These are phyloP conservation scores for Julus scandinavius DNA, from an alignment of 2,888 invertebrate genomes.

Conservation along the genomic window DNA sequence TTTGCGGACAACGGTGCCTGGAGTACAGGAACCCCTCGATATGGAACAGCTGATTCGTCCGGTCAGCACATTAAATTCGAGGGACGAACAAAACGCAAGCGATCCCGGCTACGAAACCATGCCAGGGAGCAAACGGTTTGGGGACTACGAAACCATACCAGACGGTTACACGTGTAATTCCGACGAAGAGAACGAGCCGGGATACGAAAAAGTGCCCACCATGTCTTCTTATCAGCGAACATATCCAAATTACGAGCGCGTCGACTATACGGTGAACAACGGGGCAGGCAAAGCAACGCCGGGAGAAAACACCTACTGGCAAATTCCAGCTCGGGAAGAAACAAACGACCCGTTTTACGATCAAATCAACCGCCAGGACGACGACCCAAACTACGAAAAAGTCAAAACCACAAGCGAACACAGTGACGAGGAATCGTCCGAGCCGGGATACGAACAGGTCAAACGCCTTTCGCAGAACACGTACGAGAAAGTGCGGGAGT, in stretches of 20 bases:
- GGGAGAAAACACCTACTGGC: slow-evolving; percentile 16
- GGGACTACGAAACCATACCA: slow-evolving; percentile 41
- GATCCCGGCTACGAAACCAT: slow-evolving; percentile 44
- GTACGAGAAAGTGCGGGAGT: background rate
- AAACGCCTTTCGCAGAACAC: background rate
- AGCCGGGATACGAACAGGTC: slow-evolving; percentile 34
- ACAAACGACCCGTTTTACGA: slow-evolving; percentile 38
- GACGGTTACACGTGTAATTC: background rate
- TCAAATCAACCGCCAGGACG: background rate
- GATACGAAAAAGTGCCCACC: slow-evolving; percentile 29
- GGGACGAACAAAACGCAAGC: background rate
- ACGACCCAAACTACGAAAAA: slow-evolving; percentile 48
- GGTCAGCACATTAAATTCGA: background rate
- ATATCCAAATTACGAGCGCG: slow-evolving; percentile 44
- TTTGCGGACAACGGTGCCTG: background rate
- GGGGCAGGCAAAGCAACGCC: background rate
- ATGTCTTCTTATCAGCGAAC: background rate
- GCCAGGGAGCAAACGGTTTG: background rate
- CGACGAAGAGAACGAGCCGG: background rate
- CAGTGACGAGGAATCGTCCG: slow-evolving; percentile 29
- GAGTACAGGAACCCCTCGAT: background rate
- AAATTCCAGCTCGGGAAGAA: slow-evolving; percentile 23
- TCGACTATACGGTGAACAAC: background rate
- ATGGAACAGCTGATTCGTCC: background rate
- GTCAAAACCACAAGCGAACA: slow-evolving; percentile 39